These are phyloP conservation scores for Prochilodus magdalenae DNA, from an alignment of 2,113 vertebrate species.

Conservation along the genomic window DNA sequence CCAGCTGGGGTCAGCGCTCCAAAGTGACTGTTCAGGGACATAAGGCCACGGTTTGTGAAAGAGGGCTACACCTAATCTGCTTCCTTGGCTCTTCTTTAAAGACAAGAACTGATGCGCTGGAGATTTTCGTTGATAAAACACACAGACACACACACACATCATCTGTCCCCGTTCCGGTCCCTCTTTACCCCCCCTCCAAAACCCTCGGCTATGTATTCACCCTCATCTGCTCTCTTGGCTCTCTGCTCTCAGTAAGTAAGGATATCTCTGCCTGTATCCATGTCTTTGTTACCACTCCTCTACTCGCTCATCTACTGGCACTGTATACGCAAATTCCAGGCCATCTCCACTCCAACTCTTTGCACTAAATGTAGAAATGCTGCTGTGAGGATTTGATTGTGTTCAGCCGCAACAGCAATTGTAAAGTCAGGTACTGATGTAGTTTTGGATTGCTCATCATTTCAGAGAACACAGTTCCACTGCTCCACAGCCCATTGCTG, in stretches of 20 bases:
- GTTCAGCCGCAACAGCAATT: background rate
- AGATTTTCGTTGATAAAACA: slow-evolving; percentile 62
- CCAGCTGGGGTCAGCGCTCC: background rate
- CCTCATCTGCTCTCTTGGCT: slow-evolving; percentile 52
- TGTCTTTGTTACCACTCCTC: slow-evolving; percentile 32
- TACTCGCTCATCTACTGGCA: slow-evolving; percentile 7
- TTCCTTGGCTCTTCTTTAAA: slow-evolving; percentile 81
- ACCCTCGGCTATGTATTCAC: slow-evolving; percentile 43
- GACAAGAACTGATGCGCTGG: slow-evolving; percentile 76
- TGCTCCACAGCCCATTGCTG: background rate
- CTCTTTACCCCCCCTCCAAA: slow-evolving; percentile 40
- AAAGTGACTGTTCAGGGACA: background rate
- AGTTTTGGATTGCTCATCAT: background rate
- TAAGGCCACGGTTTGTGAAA: slow-evolving; percentile 65
- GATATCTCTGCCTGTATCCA: background rate
- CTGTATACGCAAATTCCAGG: background rate
- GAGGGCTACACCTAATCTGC: slow-evolving; percentile 76
- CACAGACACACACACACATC: slow-evolving; percentile 57
- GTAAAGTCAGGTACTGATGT: background rate
- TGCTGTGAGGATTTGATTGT: background rate
- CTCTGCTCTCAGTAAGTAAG: slow-evolving; percentile 23
- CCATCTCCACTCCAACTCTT: too few species aligned
- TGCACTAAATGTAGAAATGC: background rate
- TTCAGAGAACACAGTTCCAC: background rate
- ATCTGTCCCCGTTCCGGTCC: slow-evolving; percentile 73